Evolutionary conservation across 2,888 invertebrate genomes (phyloP), one percentile per base, ranked within the genome.

Genomic region (Augochlorella aurata): DNA sequence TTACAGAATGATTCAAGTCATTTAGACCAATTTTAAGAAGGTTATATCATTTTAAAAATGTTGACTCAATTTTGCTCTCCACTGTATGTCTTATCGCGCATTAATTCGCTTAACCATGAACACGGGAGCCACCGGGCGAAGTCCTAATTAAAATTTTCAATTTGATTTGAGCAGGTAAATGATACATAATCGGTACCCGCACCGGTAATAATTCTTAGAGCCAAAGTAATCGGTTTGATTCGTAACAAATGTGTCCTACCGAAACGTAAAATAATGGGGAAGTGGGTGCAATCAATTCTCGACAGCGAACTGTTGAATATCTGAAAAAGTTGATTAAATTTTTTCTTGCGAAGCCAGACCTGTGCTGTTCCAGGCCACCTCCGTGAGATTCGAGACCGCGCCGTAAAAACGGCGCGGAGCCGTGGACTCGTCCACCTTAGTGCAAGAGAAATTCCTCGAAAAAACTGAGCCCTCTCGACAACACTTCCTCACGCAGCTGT

Each of bases 401-500:
- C 76, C n/a, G 45, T 85, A 63, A 69, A 85, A 85, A 18, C 16
- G 24, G 0, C 5, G 16, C 2, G 50, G 1, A 0, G 65, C 4
- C 1, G 21, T 0, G n/a, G 10, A 1, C 16, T 0, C 16, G 44
- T 52, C n/a, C 18, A 4, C 10, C 38, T 29, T 58, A 3, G 2
- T n/a, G n/a, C 77, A 82, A 5, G 63, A 12, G 0, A 1, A 5
- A 2, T 0, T 12, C 2, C 47, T 52, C 54, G 85, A 78, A 5
- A 29, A 54, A 7, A 86, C 86, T 68, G 90, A 84, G 49, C 90
- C 89, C 50, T 94, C 93, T 10, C 84, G 77, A 77, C 94, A 94
- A 84, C 94, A 94, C 86, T 94, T 94, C 73, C 91, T 89, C 70
- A 94, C 83, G 85, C 94, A 94, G 1, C 90, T 63, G 61, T 92